A percentile compares a stretch with the other conserved stretches of the same genome.
These are phyloP conservation scores for Drosophila sp. DNA, from an alignment of 1,140 invertebrate species.

Conservation along the genomic window DNA sequence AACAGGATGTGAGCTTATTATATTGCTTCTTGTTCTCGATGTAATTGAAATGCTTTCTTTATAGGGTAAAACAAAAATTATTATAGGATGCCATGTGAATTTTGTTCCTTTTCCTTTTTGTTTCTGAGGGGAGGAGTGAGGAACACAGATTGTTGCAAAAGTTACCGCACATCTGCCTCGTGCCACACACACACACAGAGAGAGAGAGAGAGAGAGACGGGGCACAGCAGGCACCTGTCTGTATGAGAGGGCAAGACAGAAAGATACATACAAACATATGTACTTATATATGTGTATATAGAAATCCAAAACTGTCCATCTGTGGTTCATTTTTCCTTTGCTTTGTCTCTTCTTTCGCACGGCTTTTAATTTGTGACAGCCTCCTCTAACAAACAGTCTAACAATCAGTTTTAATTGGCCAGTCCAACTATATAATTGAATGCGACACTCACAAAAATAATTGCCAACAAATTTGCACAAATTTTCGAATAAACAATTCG, in stretches of 20 bases:
- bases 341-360: not conserved
- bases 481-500: too few species aligned
- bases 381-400: too few species aligned
- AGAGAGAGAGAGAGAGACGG: slow-evolving; percentile 6
- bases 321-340: slow-evolving; percentile 30
- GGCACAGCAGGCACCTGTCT: slow-evolving; percentile 21
- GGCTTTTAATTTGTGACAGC: not conserved
- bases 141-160: slow-evolving; percentile 11
- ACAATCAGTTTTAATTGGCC: too few species aligned
- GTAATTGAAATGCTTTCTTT: not conserved
- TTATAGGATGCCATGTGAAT: slow-evolving; percentile 18
- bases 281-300: not conserved
- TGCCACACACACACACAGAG: slow-evolving; percentile 19
- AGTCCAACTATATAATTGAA: too few species aligned
- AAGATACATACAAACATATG: not conserved
- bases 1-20: too few species aligned
- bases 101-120: not conserved
- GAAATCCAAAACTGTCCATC: not conserved
- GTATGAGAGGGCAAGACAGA: slow-evolving; percentile 22
- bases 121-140: slow-evolving; percentile 12
- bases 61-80: slow-evolving; percentile 28
- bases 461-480: too few species aligned
- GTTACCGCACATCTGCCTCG: slow-evolving; percentile 35
- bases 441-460: too few species aligned
- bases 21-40: too few species aligned